phyloP scores from a whole-genome alignment of 2,113 vertebrate genomes.

The Psittacara wagleri region DNA sequence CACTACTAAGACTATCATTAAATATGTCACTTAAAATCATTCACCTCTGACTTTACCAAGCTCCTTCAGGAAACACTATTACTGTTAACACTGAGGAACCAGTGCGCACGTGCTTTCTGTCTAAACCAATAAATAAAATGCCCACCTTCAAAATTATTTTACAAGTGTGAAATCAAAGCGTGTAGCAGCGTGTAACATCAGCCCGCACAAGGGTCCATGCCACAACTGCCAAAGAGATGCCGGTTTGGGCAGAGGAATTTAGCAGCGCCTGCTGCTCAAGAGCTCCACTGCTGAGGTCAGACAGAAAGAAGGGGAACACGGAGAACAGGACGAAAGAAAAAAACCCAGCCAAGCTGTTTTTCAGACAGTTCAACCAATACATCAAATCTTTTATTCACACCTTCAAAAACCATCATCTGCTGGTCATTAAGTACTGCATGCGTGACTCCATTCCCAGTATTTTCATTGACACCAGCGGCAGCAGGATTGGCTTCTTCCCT shows the following conservation, averaged over 20 bases:
- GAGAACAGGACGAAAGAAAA: background rate
- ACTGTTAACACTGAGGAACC: background rate
- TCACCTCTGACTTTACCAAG: conserved; percentile 2
- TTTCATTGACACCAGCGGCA: background rate
- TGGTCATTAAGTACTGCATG: background rate
- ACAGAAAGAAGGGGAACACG: background rate
- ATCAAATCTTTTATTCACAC: background rate
- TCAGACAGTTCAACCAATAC: background rate
- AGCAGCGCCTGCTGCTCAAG: background rate
- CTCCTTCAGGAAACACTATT: background rate
- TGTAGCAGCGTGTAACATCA: background rate
- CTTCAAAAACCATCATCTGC: conserved; percentile 1
- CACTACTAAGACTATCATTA: background rate
- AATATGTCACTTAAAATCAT: background rate
- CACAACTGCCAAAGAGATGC: background rate
- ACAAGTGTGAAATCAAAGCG: background rate
- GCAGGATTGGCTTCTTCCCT: background rate
- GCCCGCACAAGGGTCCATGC: background rate
- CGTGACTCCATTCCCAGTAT: background rate
- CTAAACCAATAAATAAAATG: background rate
- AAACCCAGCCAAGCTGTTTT: background rate
- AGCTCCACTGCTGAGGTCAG: background rate
- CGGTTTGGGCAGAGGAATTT: background rate
- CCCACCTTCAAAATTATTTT: background rate
- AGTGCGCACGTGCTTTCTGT: background rate